These are phyloP conservation scores for Pluvianellus socialis DNA, from an alignment of 2,113 vertebrate genomes.

Conservation along the genomic window DNA sequence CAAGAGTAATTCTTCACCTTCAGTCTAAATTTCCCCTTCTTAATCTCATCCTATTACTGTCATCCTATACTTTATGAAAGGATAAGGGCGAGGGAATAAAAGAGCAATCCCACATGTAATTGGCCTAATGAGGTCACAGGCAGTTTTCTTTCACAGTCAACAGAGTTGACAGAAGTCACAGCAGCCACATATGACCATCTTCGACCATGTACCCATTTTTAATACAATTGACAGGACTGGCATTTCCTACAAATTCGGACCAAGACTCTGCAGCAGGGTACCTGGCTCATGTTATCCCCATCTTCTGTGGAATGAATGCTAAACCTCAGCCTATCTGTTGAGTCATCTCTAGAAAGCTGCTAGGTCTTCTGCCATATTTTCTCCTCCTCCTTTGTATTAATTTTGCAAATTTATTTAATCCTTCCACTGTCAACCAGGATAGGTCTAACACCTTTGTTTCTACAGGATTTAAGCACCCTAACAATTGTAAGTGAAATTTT, in stretches of 20 bases:
- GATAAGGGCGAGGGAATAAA: neutral
- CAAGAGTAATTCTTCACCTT: neutral
- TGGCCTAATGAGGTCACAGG: neutral
- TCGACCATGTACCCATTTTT: fast-evolving
- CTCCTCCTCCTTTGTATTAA: neutral
- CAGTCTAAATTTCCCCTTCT: neutral
- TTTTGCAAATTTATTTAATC: neutral
- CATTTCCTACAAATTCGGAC: neutral
- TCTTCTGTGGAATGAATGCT: neutral
- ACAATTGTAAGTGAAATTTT: neutral
- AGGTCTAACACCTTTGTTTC: neutral
- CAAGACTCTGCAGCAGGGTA: neutral
- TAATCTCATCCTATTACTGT: neutral
- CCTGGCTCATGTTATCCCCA: neutral
- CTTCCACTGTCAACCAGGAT: neutral
- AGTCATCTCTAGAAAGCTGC: neutral
- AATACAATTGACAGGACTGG: neutral
- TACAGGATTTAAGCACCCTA: neutral
- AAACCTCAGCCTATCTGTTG: neutral
- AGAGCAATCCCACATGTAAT: neutral
- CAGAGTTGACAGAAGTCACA: neutral
- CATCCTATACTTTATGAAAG: neutral
- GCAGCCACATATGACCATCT: neutral
- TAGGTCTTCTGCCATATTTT: neutral
- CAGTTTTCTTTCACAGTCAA: neutral